Conservation (phyloP, 1,140 invertebrate species). For the Zaprionus ornatus region DNA sequence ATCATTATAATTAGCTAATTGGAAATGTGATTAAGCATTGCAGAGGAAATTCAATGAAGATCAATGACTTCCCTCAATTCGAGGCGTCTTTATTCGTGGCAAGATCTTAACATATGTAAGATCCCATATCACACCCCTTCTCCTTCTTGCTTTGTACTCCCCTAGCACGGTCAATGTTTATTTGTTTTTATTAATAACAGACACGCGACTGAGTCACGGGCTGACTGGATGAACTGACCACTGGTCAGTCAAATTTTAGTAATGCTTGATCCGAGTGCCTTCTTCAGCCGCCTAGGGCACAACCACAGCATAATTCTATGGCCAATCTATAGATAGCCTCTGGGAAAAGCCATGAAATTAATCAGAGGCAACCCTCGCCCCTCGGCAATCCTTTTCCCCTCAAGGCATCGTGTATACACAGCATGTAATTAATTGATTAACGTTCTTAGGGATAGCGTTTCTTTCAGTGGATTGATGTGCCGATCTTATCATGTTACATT, state of each 20-base stretch:
- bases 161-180: constrained; percentile 67
- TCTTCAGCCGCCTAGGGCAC: constrained; percentile 20
- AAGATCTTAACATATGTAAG: background rate
- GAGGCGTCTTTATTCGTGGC: background rate
- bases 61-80: constrained; percentile 33
- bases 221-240: constrained; percentile 52
- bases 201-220: constrained; percentile 63
- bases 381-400: constrained; percentile 51
- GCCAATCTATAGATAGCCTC: constrained; percentile 71
- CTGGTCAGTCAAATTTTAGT: constrained; percentile 66
- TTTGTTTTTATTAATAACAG: constrained; percentile 75
- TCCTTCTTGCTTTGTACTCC: constrained; percentile 11
- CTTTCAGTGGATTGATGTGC: constrained; percentile 60
- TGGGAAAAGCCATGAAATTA: constrained; percentile 67
- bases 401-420: constrained; percentile 46
- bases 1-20: background rate
- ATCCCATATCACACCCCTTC: constrained; percentile 10
- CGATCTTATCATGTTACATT: constrained; percentile 78
- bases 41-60: constrained; percentile 1
- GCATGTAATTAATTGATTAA: constrained; percentile 82
- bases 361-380: constrained; percentile 60
- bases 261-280: background rate
- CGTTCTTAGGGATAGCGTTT: constrained; percentile 76
- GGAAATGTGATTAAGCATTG: background rate
- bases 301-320: constrained; percentile 41